Evolutionary conservation across 2,113 vertebrate species (phyloP).

Genomic region (Pycnonotus jocosus): DNA sequence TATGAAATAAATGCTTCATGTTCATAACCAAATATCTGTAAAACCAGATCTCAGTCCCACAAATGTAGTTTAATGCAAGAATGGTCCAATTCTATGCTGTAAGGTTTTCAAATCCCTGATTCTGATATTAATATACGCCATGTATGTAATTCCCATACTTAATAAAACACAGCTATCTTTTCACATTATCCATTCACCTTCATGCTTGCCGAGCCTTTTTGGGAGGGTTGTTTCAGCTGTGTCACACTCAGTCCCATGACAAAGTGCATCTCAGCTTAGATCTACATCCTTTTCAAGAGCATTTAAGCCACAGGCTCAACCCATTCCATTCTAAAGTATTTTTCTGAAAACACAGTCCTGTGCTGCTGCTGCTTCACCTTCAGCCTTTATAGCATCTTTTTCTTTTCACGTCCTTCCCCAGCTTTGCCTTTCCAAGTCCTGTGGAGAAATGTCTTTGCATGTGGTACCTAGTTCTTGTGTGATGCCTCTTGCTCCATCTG

Average conservation of each 20-base stretch:
- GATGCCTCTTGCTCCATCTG: neutral
- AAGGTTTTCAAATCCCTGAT: neutral
- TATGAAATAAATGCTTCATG: neutral
- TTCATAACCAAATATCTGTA: too few relatives aligned
- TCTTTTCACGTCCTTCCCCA: neutral
- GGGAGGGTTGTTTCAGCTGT: neutral
- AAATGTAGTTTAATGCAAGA: too few relatives aligned
- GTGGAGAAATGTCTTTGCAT: neutral
- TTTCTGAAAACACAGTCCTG: neutral
- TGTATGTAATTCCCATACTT: neutral
- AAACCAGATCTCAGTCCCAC: too few relatives aligned
- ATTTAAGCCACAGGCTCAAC: neutral
- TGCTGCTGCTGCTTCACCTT: neutral
- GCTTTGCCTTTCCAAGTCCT: neutral
- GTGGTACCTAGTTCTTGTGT: neutral
- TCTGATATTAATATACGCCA: fast-evolving
- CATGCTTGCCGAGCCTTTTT: neutral
- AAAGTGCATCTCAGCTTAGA: neutral
- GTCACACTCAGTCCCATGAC: neutral
- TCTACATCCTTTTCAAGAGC: neutral
- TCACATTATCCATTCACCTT: fast-evolving
- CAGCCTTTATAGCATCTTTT: neutral
- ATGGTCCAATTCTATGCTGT: too few relatives aligned
- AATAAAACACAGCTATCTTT: neutral
- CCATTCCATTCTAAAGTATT: neutral